phyloP scores from a whole-genome alignment of 2,113 vertebrate genomes.

The Forbesichthys agassizii region DNA sequence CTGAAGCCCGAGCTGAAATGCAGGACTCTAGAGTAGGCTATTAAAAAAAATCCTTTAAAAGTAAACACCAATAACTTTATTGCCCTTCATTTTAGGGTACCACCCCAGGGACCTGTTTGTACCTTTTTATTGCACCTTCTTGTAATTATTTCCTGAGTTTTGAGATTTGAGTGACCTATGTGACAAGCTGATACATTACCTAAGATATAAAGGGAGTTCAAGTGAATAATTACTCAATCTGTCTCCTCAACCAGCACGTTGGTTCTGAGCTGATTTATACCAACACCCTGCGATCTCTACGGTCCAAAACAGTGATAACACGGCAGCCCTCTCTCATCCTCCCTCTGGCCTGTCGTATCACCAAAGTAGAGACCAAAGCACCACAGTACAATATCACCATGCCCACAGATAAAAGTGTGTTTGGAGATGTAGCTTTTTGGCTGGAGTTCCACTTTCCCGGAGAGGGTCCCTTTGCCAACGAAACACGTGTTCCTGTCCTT shows the following conservation, averaged over 20 bases:
- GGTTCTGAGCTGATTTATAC: constrained; percentile 70
- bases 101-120: too few species aligned
- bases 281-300: constrained; percentile 65
- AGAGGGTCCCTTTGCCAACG: constrained; percentile 33
- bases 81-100: too few species aligned
- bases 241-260: constrained; percentile 46
- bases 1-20: too few species aligned
- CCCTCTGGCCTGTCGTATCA: constrained; percentile 69
- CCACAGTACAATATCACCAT: not conserved
- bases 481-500: not conserved
- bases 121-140: too few species aligned
- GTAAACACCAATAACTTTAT: too few species aligned
- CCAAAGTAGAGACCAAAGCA: constrained; percentile 5
- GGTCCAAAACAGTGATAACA: constrained; percentile 42
- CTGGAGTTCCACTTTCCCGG: constrained; percentile 57
- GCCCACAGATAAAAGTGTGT: constrained; percentile 44
- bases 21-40: too few species aligned
- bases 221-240: not conserved
- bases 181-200: not conserved
- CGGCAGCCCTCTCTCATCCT: constrained; percentile 56
- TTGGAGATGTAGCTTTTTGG: constrained; percentile 42
- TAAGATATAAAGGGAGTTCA: not conserved
- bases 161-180: too few species aligned
- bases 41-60: too few species aligned
- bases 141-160: too few species aligned